Evolutionary conservation across 1,140 invertebrate species (phyloP), one percentile per base, ranked within the genome.

Genomic region (Drosophila biarmipes): DNA sequence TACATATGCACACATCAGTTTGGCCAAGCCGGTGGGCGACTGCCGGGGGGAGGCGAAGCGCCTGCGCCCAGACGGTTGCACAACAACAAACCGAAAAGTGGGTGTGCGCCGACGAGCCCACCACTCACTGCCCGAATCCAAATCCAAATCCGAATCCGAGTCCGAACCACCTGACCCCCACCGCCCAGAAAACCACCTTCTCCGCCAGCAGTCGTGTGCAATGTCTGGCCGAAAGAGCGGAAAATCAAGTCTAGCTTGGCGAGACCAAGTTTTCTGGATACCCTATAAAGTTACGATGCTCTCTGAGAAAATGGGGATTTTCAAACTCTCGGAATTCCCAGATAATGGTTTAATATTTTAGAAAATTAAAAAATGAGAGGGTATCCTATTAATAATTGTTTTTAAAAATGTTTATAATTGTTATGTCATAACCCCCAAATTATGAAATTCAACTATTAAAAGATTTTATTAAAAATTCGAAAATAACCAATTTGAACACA

Each of bases 71-170:
- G 21, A 37, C 46, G 77, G 61, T 87, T 82, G 52, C 82, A 66
- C 79, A 89, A 82, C 64, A 69, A 68, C 40, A 74, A 56, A 55
- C 15, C 57, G 51, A 69, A 84, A 87, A 89, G 84, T 79, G 84
- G 84, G 84, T 76, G 84, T 78, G 79, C 59, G 37, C 49, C 61
- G 82, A 79, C 82, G 82, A 89, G 82, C 82, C 82, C 79, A 84
- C 82, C 52, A 72, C 37, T 34, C 55, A 37, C 34, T 62, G 42
- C 19, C 34, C 21, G 17, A 63, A 29, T 29, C 49, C 35, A n/a
- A 37, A 37, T 37, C 14, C 35, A 6, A 37, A 49, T 49, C 24
- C 29, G 27, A 37, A 37, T 37, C 14, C 35, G 3, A 37, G 43
- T 49, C 24, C 29, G 27, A 49, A 27, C 56, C 42, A 21, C 46